Base-by-base conservation (phyloP, 2,113 vertebrate species). In the Anser brachyrhynchus region DNA sequence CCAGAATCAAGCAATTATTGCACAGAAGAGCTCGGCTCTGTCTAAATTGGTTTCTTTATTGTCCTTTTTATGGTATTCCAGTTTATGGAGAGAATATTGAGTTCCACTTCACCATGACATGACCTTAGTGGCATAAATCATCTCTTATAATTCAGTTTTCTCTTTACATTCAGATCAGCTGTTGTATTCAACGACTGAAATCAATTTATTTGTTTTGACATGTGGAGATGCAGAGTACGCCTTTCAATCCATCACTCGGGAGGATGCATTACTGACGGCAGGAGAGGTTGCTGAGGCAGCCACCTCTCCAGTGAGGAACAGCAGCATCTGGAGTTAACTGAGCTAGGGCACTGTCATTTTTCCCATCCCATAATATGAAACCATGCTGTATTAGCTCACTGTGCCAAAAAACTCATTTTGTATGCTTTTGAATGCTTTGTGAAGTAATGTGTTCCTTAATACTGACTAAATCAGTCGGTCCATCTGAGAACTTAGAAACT, bases 271-370 rank as follows among this genome's bases (percentile, higher is more conserved):
- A 31, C 39, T 55, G 49, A 78, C 6, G 7, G 64, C 70, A 90
- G 52, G 31, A 93, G 85, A 92, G 46, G 73, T 64, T 13, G 2
- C 37, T 8, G 13, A 91, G 35, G 73, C 61, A 92, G 64, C 44
- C 55, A 33, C 62, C 80, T 88, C 88, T 82, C 81, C 64, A 70
- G 78, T 82, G 94, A 64, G 46, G 59, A 92, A 89, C 39, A 61
- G 44, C 66, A 93, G 54, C 84, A 92, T 51, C 89, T 91, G 67
- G 37, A 96, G 35, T 41, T 77, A 86, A 65, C 79, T 70, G 78
- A 87, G 69, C 31, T 4, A 3, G 84, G 78, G 44, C 10, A 39
- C 52, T 51, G 9, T 11, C 44, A 51, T 51, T 67, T 77, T 88
- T 86, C 54, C 74, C 64, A 29, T 20, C 16, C 21, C 4, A 75